Percentiles rank a stretch among this genome's conserved stretches.
These are phyloP conservation scores for Mycteria americana DNA, from an alignment of 2,797 vertebrate species.

Conservation along the genomic window DNA sequence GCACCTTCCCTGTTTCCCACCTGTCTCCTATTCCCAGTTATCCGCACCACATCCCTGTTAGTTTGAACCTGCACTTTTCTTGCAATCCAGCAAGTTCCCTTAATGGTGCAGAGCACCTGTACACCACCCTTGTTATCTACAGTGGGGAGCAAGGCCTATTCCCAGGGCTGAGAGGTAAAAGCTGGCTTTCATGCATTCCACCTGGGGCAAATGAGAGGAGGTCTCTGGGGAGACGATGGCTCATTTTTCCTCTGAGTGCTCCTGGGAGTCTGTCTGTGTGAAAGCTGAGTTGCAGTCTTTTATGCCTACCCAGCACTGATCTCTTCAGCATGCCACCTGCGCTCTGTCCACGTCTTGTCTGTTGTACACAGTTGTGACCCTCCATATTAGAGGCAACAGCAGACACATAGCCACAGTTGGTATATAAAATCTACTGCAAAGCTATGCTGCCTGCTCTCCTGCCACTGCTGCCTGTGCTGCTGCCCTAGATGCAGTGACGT, in stretches of 20 bases:
- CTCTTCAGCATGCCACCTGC: background rate
- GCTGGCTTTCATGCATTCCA: background rate
- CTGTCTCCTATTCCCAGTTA: background rate
- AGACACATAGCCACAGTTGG: background rate
- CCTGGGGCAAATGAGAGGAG: background rate
- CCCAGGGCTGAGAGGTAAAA: background rate
- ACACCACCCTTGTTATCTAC: background rate
- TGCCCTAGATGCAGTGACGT: background rate
- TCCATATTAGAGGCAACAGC: background rate
- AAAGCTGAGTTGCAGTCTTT: background rate
- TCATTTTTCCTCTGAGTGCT: background rate
- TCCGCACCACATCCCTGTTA: background rate
- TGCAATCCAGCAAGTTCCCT: background rate
- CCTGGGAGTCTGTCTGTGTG: background rate
- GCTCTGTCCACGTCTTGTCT: background rate
- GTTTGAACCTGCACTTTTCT: background rate
- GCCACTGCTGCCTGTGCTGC: background rate
- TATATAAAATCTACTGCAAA: background rate
- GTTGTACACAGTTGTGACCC: background rate
- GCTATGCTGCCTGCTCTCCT: background rate
- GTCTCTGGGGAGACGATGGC: background rate
- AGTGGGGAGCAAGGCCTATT: background rate
- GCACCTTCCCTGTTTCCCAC: background rate
- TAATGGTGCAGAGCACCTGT: background rate
- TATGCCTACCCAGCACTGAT: background rate